Evolutionary conservation across 2,113 vertebrate species (phyloP), one percentile per base, ranked within the genome.

Genomic region (Megaceryle maxima): DNA sequence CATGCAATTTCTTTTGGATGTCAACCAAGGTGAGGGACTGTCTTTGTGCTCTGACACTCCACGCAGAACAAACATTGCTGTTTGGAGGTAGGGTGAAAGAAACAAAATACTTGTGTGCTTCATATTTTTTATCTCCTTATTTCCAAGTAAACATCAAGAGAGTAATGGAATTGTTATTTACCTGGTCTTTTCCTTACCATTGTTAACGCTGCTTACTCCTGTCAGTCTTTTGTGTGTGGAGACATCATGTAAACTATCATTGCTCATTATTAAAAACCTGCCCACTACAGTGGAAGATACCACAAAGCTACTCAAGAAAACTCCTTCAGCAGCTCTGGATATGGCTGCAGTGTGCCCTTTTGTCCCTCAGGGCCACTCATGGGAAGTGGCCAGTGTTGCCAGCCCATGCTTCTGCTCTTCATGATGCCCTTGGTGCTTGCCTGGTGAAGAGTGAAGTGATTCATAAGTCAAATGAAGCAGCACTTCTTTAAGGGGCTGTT

Each of bases 271-370:
- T 37, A 48, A 73, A 80, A 66, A 13, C 41, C 33, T 81, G 16
- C 50, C 20, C 11, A 39, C 16, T 51, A 20, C 35, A 62, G 18
- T 39, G 35, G 56, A 74, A 19, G 1, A 2, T n/a, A 48, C 28
- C 59, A 43, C 35, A 70, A 66, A 89, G 5, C 13, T 29, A 29
- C 11, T 17, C 73, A 62, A 44, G 26, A 74, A 41, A 74, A 43
- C 9, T 44, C 1, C 2, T 74, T 57, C 31, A 51, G 37, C 48
- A 5, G 1, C 11, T 10, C 16, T 16, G 24, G 12, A 21, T n/a
- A 48, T 13, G 0, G 1, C 0, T 2, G 33, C 20, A 33, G 9
- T 1, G 1, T 60, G 29, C 18, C 11, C 16, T 6, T 16, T 29
- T 1, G 0, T 2, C 26, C 35, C 37, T 31, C 43, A 33, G 13